A percentile compares a stretch with the other conserved stretches of the same genome.
Evolutionary conservation across 2,888 invertebrate genomes (phyloP).

Genomic region (Noctua fimbriata): DNA sequence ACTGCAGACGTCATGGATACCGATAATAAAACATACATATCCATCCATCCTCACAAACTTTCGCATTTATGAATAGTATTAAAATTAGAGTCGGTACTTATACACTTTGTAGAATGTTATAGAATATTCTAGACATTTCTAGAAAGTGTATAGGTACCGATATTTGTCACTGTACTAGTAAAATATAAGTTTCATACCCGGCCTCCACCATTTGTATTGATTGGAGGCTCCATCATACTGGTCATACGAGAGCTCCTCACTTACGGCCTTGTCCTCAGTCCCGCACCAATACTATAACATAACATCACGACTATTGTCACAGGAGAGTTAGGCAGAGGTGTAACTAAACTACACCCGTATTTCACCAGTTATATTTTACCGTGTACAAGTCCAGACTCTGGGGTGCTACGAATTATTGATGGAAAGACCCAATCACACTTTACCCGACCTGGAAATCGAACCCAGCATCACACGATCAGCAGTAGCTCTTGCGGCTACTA

Average conservation of each 20-base stretch:
- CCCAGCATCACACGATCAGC: not conserved
- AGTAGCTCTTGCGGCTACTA: not conserved
- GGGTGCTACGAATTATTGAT: not conserved
- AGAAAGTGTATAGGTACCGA: not conserved
- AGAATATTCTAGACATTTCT: not conserved
- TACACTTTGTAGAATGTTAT: no score
- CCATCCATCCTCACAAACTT: no score
- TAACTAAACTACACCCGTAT: not conserved
- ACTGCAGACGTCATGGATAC: no score
- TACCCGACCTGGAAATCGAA: not conserved
- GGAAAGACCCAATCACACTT: no score
- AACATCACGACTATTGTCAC: not conserved
- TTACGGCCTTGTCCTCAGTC: not conserved
- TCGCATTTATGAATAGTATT: no score
- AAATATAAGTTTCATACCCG: conserved; percentile 12
- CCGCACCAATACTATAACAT: conserved; percentile 43
- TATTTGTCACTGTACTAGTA: not conserved
- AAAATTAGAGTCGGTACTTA: no score
- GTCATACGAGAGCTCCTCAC: conserved; percentile 9
- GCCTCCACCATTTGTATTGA: conserved; percentile 11
- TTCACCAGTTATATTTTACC: not conserved
- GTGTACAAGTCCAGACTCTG: not conserved
- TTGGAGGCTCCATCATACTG: conserved; percentile 18
- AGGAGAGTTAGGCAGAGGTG: not conserved
- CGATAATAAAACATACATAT: no score